Evolutionary conservation across 2,113 vertebrate species (phyloP).

Genomic region (Ploceus nigricollis): DNA sequence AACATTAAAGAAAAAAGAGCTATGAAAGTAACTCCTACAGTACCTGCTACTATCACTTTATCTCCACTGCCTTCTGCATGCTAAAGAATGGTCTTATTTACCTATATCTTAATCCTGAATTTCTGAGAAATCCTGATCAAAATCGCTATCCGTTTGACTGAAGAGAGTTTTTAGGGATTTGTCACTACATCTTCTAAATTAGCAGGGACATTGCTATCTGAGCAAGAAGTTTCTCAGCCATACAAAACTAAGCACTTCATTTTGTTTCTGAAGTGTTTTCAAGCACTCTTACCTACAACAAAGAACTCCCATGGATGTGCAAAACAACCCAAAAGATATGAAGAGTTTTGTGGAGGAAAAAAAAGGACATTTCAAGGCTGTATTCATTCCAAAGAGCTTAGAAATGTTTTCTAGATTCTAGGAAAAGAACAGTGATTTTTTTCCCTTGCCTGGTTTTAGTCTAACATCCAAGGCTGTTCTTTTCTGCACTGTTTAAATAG

Average conservation of each 20-base stretch:
- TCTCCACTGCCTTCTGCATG: not conserved
- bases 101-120: not conserved
- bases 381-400: not conserved
- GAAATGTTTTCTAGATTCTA: not conserved
- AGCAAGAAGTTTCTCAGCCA: not conserved
- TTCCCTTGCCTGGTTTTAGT: not conserved
- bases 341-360: not conserved
- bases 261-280: not conserved
- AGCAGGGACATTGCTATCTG: fast-evolving
- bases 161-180: not conserved
- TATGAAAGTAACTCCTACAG: not conserved
- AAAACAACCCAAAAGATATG: not conserved
- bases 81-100: not conserved
- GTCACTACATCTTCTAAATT: not conserved
- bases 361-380: not conserved
- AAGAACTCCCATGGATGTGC: not conserved
- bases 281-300: not conserved
- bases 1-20: not conserved
- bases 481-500: not conserved
- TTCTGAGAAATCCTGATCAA: not conserved
- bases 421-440: not conserved
- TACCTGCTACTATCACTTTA: not conserved
- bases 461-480: not conserved
- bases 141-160: not conserved
- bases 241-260: not conserved